Percentiles rank a stretch among this genome's conserved stretches.
Conservation (phyloP, 2,888 invertebrate species). For the Pachymerium ferrugineum region DNA sequence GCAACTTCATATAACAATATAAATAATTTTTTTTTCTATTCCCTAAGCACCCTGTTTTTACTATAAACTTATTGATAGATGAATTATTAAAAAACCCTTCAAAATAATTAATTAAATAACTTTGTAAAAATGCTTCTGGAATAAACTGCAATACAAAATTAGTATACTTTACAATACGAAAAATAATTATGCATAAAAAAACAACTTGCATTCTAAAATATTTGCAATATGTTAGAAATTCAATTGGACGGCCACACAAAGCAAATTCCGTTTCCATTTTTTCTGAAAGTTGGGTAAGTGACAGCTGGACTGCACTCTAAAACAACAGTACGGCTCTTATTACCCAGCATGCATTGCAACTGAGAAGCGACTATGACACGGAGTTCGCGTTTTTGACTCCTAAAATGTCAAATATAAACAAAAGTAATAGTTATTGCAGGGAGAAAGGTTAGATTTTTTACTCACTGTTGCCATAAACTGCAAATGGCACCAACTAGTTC, state of each 20-base stretch:
- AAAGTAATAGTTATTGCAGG: neutral
- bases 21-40: too few relatives aligned
- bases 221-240: neutral
- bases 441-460: slow-evolving; percentile 40
- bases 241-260: slow-evolving; percentile 43
- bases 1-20: too few relatives aligned
- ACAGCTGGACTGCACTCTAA: slow-evolving; percentile 54
- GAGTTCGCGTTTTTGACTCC: slow-evolving; percentile 64
- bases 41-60: too few relatives aligned
- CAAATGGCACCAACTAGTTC: slow-evolving; percentile 78
- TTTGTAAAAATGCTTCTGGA: too few relatives aligned
- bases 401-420: slow-evolving; percentile 46
- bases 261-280: slow-evolving; percentile 44
- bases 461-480: slow-evolving; percentile 70
- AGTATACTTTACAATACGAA: too few relatives aligned
- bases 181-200: too few relatives aligned
- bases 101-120: too few relatives aligned
- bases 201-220: too few relatives aligned
- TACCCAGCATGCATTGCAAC: slow-evolving; percentile 77
- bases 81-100: too few relatives aligned
- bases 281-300: slow-evolving; percentile 46
- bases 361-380: slow-evolving; percentile 63
- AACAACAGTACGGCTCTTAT: slow-evolving; percentile 61
- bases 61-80: too few relatives aligned
- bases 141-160: too few relatives aligned